These are phyloP conservation scores for Cladopsammia gracilis DNA, from an alignment of 64 coral and sea anemone species.

Conservation along the genomic window DNA sequence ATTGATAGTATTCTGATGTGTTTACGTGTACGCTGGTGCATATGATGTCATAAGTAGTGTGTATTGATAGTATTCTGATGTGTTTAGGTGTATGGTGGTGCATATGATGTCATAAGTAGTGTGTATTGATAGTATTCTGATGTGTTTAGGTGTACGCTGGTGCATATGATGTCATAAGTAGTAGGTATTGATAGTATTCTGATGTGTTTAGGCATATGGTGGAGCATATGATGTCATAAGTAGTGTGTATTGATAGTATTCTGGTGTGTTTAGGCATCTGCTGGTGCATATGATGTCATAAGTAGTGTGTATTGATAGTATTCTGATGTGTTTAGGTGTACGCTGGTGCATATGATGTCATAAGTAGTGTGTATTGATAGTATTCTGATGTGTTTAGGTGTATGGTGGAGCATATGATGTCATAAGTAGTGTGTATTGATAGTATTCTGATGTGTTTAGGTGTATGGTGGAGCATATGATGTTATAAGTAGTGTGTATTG, in stretches of 20 bases:
- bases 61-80: too few species aligned
- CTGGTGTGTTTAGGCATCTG: slow-evolving; percentile 77
- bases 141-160: slow-evolving; percentile 91
- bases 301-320: too few species aligned
- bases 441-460: too few species aligned
- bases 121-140: background rate
- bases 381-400: slow-evolving; percentile 51
- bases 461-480: slow-evolving; percentile 99
- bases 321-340: slow-evolving; percentile 90
- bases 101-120: slow-evolving; percentile 98
- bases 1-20: background rate
- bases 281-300: slow-evolving; percentile 99
- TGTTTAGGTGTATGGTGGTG: slow-evolving; percentile 95
- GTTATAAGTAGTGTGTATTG: slow-evolving; percentile 75
- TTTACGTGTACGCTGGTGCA: slow-evolving; percentile 96
- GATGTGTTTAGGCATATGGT: slow-evolving; percentile 93
- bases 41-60: slow-evolving; percentile 99
- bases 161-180: slow-evolving; percentile 99
- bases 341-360: slow-evolving; percentile 99
- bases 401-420: slow-evolving; percentile 99
- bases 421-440: too few species aligned
- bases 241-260: background rate
- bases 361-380: slow-evolving; percentile 39
- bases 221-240: slow-evolving; percentile 99
- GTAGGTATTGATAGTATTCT: too few species aligned